These are phyloP conservation scores for Theonella swinhoei DNA, from an alignment of 37 sponge, comb jelly and placozoan genomes.

Conservation along the genomic window DNA sequence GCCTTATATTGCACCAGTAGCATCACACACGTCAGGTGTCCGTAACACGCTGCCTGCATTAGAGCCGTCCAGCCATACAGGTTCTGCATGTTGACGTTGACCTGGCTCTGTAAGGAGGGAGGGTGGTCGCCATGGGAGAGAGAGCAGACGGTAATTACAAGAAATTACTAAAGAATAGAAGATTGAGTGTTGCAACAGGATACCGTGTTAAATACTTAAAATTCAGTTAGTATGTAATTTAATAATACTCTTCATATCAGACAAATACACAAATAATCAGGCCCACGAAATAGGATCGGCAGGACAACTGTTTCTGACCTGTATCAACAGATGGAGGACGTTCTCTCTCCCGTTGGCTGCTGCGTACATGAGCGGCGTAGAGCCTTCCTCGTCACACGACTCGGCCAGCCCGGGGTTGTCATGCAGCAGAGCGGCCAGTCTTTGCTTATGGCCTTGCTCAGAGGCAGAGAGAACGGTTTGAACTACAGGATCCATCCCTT, in stretches of 20 bases:
- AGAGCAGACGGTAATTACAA: too few species aligned
- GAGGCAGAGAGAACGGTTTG: conserved; percentile 46
- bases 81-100: conserved; percentile 40
- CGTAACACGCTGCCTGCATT: conserved; percentile 81
- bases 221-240: too few species aligned
- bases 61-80: conserved; percentile 84
- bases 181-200: too few species aligned
- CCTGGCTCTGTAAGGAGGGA: background rate
- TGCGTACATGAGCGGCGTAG: conserved; percentile 74
- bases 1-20: conserved; percentile 61
- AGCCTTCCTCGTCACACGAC: conserved; percentile 74
- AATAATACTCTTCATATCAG: too few species aligned
- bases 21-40: conserved; percentile 52
- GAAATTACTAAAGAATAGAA: too few species aligned
- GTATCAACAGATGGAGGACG: conserved; percentile 19
- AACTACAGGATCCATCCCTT: background rate
- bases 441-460: conserved; percentile 48
- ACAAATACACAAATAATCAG: too few species aligned
- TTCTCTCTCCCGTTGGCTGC: conserved; percentile 82
- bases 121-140: too few species aligned
- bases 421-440: conserved; percentile 8
- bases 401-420: conserved; percentile 21
- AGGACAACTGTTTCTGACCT: background rate
- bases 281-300: too few species aligned
- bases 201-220: too few species aligned